Evolutionary conservation across 2,888 invertebrate genomes (phyloP).

Genomic region (Thera obeliscata): DNA sequence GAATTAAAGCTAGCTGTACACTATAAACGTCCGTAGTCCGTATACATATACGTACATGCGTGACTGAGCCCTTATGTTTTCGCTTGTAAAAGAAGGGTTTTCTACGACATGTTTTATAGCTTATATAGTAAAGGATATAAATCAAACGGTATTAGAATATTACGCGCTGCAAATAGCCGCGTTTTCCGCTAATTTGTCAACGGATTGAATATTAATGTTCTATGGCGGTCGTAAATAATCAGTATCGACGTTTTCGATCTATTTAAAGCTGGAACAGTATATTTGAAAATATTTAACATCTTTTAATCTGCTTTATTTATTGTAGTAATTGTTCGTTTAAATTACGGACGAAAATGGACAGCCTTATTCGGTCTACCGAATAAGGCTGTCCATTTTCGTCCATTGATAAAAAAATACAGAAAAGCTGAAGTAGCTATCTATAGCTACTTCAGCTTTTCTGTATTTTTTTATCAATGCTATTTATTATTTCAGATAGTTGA

Average conservation of each 20-base stretch:
- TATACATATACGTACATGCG: too few relatives aligned
- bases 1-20: background rate
- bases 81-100: constrained; percentile 56
- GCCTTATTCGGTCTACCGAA: too few relatives aligned
- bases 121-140: constrained; percentile 64
- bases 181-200: constrained; percentile 58
- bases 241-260: constrained; percentile 22
- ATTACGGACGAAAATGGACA: too few relatives aligned
- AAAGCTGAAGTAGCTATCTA: too few relatives aligned
- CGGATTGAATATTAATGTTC: constrained; percentile 48
- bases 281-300: background rate
- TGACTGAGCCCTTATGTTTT: background rate
- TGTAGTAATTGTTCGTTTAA: too few relatives aligned
- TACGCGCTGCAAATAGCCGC: constrained; percentile 56
- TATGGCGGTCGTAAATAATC: constrained; percentile 31
- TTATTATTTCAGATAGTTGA: background rate
- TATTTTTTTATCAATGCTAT: background rate
- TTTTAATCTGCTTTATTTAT: too few relatives aligned
- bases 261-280: constrained; percentile 21
- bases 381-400: too few relatives aligned
- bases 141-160: constrained; percentile 65
- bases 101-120: constrained; percentile 65
- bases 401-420: too few relatives aligned
- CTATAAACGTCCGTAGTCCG: background rate
- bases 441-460: too few relatives aligned